Percentiles rank a stretch among this genome's conserved stretches.
These are phyloP conservation scores for Platygyra sinensis DNA, from an alignment of 64 coral and sea anemone species.

Conservation along the genomic window DNA sequence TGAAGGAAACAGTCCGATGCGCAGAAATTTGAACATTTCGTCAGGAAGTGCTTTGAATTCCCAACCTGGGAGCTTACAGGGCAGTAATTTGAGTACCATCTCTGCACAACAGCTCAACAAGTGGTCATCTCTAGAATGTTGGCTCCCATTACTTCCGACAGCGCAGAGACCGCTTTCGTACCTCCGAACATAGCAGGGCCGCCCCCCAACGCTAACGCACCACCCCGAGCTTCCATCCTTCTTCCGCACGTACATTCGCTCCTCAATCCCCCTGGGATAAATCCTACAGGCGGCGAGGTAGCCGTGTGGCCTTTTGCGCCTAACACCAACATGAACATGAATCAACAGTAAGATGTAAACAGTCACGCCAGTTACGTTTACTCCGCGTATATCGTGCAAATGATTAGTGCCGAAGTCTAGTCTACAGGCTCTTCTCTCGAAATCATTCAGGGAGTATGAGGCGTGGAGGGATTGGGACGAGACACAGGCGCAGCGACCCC, in stretches of 20 bases:
- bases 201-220: neutral
- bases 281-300: constrained; percentile 13
- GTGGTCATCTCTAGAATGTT: constrained; percentile 32
- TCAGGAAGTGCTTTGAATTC: neutral
- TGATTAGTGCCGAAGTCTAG: too few species aligned
- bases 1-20: neutral
- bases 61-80: neutral
- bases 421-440: too few species aligned
- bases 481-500: too few species aligned
- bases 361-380: too few species aligned
- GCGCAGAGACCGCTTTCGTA: neutral
- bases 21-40: neutral
- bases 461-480: too few species aligned
- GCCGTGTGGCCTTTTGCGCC: constrained; percentile 29
- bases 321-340: neutral
- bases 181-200: neutral
- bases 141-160: neutral
- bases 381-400: too few species aligned
- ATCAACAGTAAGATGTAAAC: neutral
- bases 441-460: too few species aligned
- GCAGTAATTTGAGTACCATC: neutral
- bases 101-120: constrained; percentile 32
- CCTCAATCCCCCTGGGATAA: neutral
- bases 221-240: constrained; percentile 17
- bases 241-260: constrained; percentile 41